These are phyloP conservation scores for Bubo scandiacus DNA, from an alignment of 2,113 vertebrate species.

Conservation along the genomic window DNA sequence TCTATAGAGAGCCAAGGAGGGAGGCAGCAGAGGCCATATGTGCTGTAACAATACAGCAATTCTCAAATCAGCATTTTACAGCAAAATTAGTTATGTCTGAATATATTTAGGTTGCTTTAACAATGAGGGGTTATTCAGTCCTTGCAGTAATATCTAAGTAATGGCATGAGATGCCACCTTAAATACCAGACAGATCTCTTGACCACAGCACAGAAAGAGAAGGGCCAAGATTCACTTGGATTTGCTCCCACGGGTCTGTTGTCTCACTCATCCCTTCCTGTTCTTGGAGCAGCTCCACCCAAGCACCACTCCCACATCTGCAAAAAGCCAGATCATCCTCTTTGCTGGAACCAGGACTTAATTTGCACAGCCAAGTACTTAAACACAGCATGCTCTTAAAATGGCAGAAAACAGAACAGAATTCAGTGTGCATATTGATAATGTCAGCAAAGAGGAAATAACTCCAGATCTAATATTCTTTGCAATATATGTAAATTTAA, in stretches of 20 bases:
- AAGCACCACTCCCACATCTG: constrained; percentile 20
- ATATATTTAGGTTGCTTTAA: background rate
- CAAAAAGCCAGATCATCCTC: background rate
- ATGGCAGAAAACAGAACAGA: background rate
- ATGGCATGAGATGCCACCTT: background rate
- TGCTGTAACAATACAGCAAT: background rate
- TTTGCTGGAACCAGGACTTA: background rate
- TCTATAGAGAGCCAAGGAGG: background rate
- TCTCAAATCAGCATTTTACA: background rate
- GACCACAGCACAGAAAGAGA: background rate
- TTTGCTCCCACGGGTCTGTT: background rate
- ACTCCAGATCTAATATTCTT: background rate
- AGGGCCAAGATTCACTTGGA: background rate
- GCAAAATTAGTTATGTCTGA: background rate
- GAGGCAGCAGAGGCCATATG: background rate
- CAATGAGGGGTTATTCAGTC: background rate
- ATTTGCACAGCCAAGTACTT: background rate
- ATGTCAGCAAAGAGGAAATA: background rate
- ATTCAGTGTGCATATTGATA: background rate
- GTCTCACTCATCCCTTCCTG: constrained; percentile 1
- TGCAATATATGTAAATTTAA: background rate
- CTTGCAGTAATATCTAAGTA: background rate
- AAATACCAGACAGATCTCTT: background rate
- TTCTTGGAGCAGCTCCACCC: constrained; percentile 18
- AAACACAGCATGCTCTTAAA: background rate